phyloP scores from a whole-genome alignment of 1,140 invertebrate species.

The Agraylea sexmaculata region DNA sequence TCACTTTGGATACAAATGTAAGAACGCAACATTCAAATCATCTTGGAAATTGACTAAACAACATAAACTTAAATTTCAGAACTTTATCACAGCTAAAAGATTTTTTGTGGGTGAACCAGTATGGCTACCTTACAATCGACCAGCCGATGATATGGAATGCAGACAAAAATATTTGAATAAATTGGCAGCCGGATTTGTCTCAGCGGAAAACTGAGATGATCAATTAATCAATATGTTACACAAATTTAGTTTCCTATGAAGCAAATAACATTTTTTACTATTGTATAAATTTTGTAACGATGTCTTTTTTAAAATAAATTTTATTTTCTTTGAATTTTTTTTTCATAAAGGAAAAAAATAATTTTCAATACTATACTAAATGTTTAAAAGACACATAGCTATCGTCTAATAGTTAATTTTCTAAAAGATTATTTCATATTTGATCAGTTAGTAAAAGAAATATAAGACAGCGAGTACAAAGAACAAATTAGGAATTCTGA shows the following conservation, averaged over 20 bases:
- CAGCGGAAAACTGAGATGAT: not conserved
- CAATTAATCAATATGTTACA: not conserved
- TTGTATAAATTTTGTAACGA: too few relatives aligned
- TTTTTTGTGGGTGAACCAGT: constrained; percentile 88
- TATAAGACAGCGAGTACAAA: not conserved
- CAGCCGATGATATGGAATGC: constrained; percentile 74
- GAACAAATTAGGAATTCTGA: not conserved
- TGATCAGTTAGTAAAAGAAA: too few relatives aligned
- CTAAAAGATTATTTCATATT: too few relatives aligned
- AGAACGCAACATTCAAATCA: constrained; percentile 15
- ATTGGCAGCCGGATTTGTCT: constrained; percentile 23
- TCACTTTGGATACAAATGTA: constrained; percentile 81
- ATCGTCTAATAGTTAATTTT: too few relatives aligned
- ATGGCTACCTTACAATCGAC: constrained; percentile 83
- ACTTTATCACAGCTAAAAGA: constrained; percentile 75
- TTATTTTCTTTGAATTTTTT: too few relatives aligned
- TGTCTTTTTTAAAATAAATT: too few relatives aligned
- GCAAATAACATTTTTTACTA: too few relatives aligned
- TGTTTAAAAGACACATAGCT: too few relatives aligned
- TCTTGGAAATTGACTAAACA: not conserved
- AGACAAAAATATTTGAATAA: constrained; percentile 58
- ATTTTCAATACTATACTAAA: too few relatives aligned
- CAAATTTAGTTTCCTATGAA: not conserved
- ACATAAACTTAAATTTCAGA: constrained; percentile 45
- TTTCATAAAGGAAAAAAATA: too few relatives aligned